Evolutionary conservation across 2,888 invertebrate species (phyloP), one percentile per base, ranked within the genome.

Genomic region (Agrochola lota): DNA sequence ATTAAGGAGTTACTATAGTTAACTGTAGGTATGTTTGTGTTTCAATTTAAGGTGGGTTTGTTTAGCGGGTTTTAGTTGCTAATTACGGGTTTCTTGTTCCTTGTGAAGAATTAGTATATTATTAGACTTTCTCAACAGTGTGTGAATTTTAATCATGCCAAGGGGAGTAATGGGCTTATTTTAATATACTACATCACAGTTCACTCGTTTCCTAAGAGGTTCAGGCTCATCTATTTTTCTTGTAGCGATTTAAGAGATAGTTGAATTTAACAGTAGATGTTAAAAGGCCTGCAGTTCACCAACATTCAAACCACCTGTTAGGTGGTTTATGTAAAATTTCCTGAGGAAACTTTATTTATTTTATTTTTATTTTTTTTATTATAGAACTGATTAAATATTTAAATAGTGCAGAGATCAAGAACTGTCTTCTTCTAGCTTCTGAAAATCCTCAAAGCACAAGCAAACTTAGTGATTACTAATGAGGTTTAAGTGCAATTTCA

Each of bases 1-100:
- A 70, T 81, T 77, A 52, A 71, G 60, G 23, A 71, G 52, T 49
- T 69, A 49, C 20, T 72, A 59, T 55, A 40, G 63, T 68, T 49
- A 40, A 66, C 60, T 57, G 46, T 83, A 40, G 40, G 1, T 40
- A 43, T 82, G 60, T 77, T 62, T 59, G 52, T 60, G 40, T 75
- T 71, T 63, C 40, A 55, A 71, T 46, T 49, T 85, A 59, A 66
- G n/a, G 3, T 46, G 70, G 55, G 40, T 63, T n/a, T 60, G 11
- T 0, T 60, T 52, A 30, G 26, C 55, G 7, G 46, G 68, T 59
- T 71, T 43, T 20, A n/a, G 30, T 17, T 30, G n/a, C 15, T 60
- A 57, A 78, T 43, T 64, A 60, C 2, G 6, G 26, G 8, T 26
- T 73, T 57, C 35, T 35, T 9, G n/a, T 46, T 52, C 26, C 26